Conservation (phyloP, 2,797 vertebrate genomes). For the Eidolon dupreanum region DNA sequence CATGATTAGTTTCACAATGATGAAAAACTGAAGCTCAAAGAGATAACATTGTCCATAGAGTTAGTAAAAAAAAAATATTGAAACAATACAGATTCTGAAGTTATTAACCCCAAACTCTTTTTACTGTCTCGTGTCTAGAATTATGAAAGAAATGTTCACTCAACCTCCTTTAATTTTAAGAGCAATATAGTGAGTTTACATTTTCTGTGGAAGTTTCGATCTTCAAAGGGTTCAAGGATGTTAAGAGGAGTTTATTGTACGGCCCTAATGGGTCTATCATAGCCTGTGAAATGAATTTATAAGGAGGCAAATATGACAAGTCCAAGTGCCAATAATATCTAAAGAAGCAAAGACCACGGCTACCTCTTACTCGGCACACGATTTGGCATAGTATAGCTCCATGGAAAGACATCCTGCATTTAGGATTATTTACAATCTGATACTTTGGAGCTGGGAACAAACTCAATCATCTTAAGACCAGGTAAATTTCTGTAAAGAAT, state of each 20-base stretch:
- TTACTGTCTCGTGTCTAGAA: background rate
- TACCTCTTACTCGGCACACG: conserved; percentile 14
- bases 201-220: background rate
- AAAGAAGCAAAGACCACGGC: conserved; percentile 50
- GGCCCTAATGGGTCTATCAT: background rate
- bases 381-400: conserved; percentile 24
- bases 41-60: background rate
- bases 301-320: background rate
- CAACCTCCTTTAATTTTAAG: background rate
- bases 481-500: conserved; percentile 25
- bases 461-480: background rate
- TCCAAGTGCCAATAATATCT: background rate
- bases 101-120: background rate
- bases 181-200: background rate
- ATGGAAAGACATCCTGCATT: background rate
- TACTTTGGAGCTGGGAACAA: background rate
- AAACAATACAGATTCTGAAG: background rate
- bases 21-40: background rate
- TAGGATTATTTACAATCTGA: conserved; percentile 47
- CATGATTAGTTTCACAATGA: background rate
- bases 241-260: background rate
- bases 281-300: conserved; percentile 43
- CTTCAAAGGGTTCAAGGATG: background rate
- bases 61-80: too few relatives aligned
- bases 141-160: background rate